Evolutionary conservation across 2,113 vertebrate species (phyloP), one percentile per base, ranked within the genome.

Genomic region (Pomatorhinus ruficollis): DNA sequence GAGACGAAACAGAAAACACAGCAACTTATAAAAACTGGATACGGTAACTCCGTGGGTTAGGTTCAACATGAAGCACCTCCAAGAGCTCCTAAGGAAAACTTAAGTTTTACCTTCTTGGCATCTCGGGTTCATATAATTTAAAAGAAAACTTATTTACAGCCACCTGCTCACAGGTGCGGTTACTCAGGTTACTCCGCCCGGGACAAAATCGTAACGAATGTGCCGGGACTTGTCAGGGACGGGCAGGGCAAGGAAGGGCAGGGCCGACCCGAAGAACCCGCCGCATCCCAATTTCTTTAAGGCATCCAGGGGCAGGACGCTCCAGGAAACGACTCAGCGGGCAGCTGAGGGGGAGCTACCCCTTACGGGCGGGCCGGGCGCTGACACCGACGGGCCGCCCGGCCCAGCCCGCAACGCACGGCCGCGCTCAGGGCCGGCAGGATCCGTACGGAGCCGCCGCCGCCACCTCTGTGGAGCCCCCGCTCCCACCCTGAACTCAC

Each of bases 1-100:
- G 9, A 42, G 0, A 63, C 0, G 2, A 50, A 71, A 68, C 11
- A 6, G 39, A 77, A 74, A 25, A 7, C 16, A 23, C 5, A 17
- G 4, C 1, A 40, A 25, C 37, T 57, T 24, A 27, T 0, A 40
- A 50, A 14, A 85, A 35, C 4, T 13, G 60, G 19, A 5, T 1
- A 14, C 0, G 2, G 1, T 5, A 50, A 44, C 11, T 10, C 28
- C 21, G 10, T 1, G 1, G 11, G 11, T 57, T 49, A 7, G 1
- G 5, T 30, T 49, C 31, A 40, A 21, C 6, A 33, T 12, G 11
- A 18, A 18, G 27, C 15, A 57, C 8, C 6, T 21, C 33, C 53
- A 15, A 27, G 3, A 60, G 11, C 14, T 47, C 27, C 30, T 9
- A 35, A 30, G 4, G 8, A 20, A 79, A 76, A 47, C 21, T 12